phyloP scores from a whole-genome alignment of 2,888 invertebrate genomes.

The Ptilodon capucinus region DNA sequence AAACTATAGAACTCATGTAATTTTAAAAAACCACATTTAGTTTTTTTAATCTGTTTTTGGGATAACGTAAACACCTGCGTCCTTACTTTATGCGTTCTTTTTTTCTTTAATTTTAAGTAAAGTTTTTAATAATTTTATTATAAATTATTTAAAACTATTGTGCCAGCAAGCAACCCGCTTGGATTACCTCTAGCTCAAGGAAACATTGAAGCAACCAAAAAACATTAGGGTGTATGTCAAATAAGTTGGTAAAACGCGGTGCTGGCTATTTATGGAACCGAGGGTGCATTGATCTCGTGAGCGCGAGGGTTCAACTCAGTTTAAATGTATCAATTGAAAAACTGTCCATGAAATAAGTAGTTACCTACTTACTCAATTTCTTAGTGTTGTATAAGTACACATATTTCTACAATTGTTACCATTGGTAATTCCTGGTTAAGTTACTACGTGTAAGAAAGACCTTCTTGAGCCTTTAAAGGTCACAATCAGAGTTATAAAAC shows the following conservation, averaged over 20 bases:
- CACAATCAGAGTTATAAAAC: not conserved
- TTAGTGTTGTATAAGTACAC: too few species aligned
- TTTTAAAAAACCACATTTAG: too few species aligned
- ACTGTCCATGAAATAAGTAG: not conserved
- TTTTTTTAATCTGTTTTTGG: too few species aligned
- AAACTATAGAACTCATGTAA: not conserved
- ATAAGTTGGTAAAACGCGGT: slow-evolving; percentile 22
- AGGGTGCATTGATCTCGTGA: slow-evolving; percentile 63
- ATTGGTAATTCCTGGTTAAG: too few species aligned
- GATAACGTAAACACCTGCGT: too few species aligned
- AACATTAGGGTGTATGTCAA: slow-evolving; percentile 18
- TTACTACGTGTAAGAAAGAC: too few species aligned
- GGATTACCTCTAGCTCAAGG: slow-evolving; percentile 8
- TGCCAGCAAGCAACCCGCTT: slow-evolving; percentile 3
- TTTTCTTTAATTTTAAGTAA: too few species aligned
- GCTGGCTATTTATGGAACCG: slow-evolving; percentile 54
- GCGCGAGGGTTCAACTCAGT: slow-evolving; percentile 11
- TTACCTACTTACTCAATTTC: too few species aligned
- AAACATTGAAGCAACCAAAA: slow-evolving; percentile 19
- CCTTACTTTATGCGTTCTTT: too few species aligned
- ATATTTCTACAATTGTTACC: too few species aligned
- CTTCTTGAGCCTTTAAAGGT: not conserved
- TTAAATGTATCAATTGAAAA: not conserved
- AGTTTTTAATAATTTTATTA: too few species aligned
- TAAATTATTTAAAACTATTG: not conserved